phyloP scores from a whole-genome alignment of 2,113 vertebrate species.

The Terrapene triunguis region DNA sequence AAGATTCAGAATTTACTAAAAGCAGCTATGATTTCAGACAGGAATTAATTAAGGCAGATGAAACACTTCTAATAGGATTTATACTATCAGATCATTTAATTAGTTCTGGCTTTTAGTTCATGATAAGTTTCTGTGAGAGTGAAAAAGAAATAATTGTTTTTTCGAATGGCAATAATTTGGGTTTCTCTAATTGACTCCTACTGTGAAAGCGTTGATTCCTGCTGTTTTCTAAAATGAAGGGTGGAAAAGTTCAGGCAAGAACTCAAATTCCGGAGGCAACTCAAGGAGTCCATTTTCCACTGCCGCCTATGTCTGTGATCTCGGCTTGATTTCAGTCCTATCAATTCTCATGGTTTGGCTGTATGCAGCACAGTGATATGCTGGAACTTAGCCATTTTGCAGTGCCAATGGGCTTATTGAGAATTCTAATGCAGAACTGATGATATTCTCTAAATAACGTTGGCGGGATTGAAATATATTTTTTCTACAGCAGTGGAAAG shows the following conservation, averaged over 20 bases:
- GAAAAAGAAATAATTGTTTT: slow-evolving; percentile 77
- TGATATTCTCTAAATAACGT: slow-evolving; percentile 50
- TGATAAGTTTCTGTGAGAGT: slow-evolving; percentile 70
- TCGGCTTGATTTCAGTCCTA: not conserved
- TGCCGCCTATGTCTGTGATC: slow-evolving; percentile 1
- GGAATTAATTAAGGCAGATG: slow-evolving; percentile 79
- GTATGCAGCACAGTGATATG: rapidly evolving
- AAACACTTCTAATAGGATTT: slow-evolving; percentile 79
- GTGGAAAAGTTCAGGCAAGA: slow-evolving; percentile 70
- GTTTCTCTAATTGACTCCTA: slow-evolving; percentile 80
- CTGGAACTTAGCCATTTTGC: not conserved
- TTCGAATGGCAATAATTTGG: slow-evolving; percentile 81
- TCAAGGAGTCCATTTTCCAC: not conserved
- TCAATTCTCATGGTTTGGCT: slow-evolving; percentile 26
- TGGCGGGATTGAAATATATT: not conserved
- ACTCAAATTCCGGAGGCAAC: not conserved
- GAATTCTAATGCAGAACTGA: slow-evolving; percentile 4
- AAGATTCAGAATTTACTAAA: slow-evolving; percentile 64
- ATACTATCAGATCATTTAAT: slow-evolving; percentile 76
- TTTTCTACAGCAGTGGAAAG: not conserved
- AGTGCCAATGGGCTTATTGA: slow-evolving; percentile 1
- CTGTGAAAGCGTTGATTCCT: slow-evolving; percentile 67
- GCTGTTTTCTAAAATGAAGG: slow-evolving; percentile 71
- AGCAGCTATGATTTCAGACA: slow-evolving; percentile 65
- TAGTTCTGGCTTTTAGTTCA: slow-evolving; percentile 75